phyloP scores from a whole-genome alignment of 2,888 invertebrate species.

The Phalangium opilio region DNA sequence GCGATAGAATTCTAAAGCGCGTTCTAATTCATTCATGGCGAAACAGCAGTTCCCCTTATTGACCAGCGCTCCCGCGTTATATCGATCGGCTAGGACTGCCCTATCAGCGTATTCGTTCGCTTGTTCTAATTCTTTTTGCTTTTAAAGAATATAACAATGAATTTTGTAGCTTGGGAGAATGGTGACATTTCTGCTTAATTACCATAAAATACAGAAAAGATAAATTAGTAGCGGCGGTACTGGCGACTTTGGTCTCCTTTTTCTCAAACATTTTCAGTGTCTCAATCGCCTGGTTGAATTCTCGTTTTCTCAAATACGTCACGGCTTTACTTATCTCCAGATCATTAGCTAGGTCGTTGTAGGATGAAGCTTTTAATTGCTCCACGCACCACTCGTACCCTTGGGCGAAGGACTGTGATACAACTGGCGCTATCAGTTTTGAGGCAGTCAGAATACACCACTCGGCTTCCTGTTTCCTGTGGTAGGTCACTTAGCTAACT shows the following conservation, averaged over 20 bases:
- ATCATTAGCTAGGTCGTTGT: slow-evolving; percentile 64
- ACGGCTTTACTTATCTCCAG: slow-evolving; percentile 81
- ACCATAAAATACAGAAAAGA: slow-evolving; percentile 68
- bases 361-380: slow-evolving; percentile 75
- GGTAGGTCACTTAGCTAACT: no score
- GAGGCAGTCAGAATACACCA: slow-evolving; percentile 68
- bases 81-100: slow-evolving; percentile 55
- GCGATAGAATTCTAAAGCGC: slow-evolving; percentile 52
- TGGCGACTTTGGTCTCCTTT: slow-evolving; percentile 64
- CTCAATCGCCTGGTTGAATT: slow-evolving; percentile 57
- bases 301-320: slow-evolving; percentile 63
- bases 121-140: slow-evolving; percentile 64
- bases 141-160: slow-evolving; percentile 8
- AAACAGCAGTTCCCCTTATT: slow-evolving; percentile 69
- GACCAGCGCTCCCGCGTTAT: slow-evolving; percentile 64
- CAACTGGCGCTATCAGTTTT: slow-evolving; percentile 70
- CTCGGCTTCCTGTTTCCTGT: slow-evolving; percentile 53
- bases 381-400: slow-evolving; percentile 66
- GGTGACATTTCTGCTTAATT: slow-evolving; percentile 22
- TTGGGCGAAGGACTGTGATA: slow-evolving; percentile 43
- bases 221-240: slow-evolving; percentile 64
- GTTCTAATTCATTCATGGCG: slow-evolving; percentile 48
- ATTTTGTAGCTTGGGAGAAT: slow-evolving; percentile 6
- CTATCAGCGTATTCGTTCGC: slow-evolving; percentile 59
- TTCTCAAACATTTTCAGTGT: slow-evolving; percentile 72